Conservation (phyloP, 2,888 invertebrate species). For the Unio delphinus region DNA sequence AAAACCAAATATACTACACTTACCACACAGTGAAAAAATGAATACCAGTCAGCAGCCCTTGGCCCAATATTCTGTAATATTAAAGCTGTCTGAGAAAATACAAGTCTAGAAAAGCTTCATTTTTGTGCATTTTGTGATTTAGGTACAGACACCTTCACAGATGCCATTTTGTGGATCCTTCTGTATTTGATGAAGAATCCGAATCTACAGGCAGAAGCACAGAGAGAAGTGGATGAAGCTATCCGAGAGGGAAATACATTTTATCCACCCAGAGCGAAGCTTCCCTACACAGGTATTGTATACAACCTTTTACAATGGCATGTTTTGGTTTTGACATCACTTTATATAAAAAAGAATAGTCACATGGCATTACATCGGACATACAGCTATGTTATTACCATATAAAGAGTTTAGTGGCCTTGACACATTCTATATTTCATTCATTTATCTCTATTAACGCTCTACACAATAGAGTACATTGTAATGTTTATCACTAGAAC, state of each 20-base stretch:
- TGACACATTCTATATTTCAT: no score
- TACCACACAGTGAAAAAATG: no score
- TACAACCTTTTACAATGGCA: neutral
- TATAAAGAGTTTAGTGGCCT: no score
- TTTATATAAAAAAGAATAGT: no score
- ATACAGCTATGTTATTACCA: no score
- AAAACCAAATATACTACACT: no score
- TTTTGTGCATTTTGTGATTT: neutral
- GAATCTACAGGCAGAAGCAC: constrained; percentile 24
- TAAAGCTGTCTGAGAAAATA: neutral
- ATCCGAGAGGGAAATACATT: constrained; percentile 1
- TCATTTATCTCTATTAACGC: no score
- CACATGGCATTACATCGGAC: no score
- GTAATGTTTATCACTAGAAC: no score
- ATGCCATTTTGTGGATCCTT: constrained; percentile 28
- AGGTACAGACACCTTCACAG: constrained; percentile 35
- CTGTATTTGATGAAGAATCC: constrained; percentile 27
- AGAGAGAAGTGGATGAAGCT: constrained; percentile 25
- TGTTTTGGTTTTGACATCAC: no score
- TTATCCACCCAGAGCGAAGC: no score
- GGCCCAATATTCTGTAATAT: neutral
- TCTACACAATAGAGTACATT: no score
- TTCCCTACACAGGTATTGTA: neutral
- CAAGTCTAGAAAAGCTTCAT: neutral
- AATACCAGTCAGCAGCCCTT: neutral